Evolutionary conservation across 2,113 vertebrate species (phyloP).

Genomic region (Oncorhynchus masou): DNA sequence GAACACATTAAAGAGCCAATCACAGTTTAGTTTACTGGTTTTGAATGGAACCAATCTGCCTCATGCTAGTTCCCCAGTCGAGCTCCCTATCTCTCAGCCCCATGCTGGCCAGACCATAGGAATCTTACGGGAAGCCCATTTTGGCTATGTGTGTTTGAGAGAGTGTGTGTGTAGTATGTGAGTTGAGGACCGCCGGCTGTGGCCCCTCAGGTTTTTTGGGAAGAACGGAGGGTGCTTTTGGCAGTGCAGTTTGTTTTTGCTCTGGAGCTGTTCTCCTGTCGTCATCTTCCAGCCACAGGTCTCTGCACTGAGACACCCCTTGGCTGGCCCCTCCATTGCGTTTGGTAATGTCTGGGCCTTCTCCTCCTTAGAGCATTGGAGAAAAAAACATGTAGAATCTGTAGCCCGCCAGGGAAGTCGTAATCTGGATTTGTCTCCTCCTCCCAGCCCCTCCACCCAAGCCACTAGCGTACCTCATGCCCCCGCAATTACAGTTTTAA

Average conservation of each 20-base stretch:
- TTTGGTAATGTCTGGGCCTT: conserved; percentile 52
- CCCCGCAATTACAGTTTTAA: too few species aligned
- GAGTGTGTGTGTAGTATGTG: not conserved
- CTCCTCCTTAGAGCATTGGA: not conserved
- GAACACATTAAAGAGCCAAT: too few species aligned
- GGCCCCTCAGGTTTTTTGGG: too few species aligned
- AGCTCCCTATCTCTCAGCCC: not conserved
- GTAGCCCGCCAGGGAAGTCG: too few species aligned
- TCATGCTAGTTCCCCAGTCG: too few species aligned
- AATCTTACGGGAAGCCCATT: too few species aligned
- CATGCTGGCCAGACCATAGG: not conserved
- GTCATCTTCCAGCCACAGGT: conserved; percentile 9
- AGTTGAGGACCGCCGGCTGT: not conserved
- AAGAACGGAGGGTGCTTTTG: not conserved
- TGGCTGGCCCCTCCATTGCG: conserved; percentile 51
- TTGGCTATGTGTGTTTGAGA: not conserved
- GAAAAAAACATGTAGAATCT: too few species aligned
- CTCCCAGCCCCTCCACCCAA: too few species aligned
- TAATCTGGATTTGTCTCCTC: too few species aligned
- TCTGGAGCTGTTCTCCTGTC: not conserved
- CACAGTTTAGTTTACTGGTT: not conserved
- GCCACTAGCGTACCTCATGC: too few species aligned
- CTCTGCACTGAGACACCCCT: conserved; percentile 45
- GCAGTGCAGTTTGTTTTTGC: not conserved
- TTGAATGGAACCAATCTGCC: not conserved